Base-by-base conservation (phyloP, 2,797 vertebrate species). In the Cynopterus sphinx region DNA sequence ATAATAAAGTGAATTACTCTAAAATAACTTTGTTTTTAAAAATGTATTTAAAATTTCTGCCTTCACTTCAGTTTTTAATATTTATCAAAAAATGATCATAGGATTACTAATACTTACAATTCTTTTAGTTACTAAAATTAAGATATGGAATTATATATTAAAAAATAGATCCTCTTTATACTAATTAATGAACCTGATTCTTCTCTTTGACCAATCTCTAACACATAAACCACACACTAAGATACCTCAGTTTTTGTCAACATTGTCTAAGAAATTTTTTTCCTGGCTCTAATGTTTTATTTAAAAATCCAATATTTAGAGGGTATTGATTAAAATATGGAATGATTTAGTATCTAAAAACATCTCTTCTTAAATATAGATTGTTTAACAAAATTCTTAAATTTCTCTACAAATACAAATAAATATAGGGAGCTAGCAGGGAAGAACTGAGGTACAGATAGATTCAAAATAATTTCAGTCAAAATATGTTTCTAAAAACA, bases 321-420 rank as follows among this genome's bases (percentile, higher is more conserved):
- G 31, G 3, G 19, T 53, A 65, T 71, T 46, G n/a, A 74, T 55
- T 87, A 59, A 93, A 77, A 87, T 74, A 57, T 33, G 5, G 22
- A 74, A 17, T 53, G 3, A 49, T 41, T 91, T 59, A 51, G 22
- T 53, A 96, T 78, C 22, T 11, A 83, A n/a, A 87, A 73, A 19
- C 12, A 61, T 87, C n/a, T 92, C 46, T 89, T 89, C 43, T 77
- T 59, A 59, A 59, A 78, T 85, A 9, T 43, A 87, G 46, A 36
- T 26, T 33, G 4, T 88, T 71, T 74, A 74, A 84, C 26, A 79
- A 87, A 97, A 77, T 57, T 85, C 16, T 86, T 82, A 71, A 89
- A 57, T 89, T 78, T 94, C n/a, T 87, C 67, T 92, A 89, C 41
- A 78, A 90, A 13, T 91, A 57, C 3, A 91, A 82, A 90, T 19